A percentile compares a stretch with the other conserved stretches of the same genome.
Conservation (phyloP, 2,113 vertebrate genomes). For the Chiloscyllium plagiosum region DNA sequence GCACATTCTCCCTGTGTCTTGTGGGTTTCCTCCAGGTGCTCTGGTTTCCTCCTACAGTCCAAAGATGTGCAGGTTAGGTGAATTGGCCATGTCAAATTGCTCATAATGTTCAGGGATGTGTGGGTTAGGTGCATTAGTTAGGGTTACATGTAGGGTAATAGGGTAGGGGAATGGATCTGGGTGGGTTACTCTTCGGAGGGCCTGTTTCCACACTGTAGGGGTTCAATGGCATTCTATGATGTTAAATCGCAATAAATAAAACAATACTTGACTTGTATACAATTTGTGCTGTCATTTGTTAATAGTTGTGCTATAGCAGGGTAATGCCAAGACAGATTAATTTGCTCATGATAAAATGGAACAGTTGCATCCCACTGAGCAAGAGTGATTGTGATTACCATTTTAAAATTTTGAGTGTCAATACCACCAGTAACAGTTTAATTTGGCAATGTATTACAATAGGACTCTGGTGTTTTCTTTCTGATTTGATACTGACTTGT, state of each 20-base stretch:
- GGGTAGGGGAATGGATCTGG: too few species aligned
- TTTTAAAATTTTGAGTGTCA: background rate
- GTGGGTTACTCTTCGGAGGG: too few species aligned
- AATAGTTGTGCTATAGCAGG: background rate
- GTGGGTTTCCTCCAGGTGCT: too few species aligned
- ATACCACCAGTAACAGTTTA: background rate
- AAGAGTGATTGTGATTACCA: slow-evolving; percentile 10
- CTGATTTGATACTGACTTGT: slow-evolving; percentile 2
- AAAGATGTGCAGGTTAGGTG: too few species aligned
- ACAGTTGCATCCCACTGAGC: background rate
- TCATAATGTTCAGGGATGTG: too few species aligned
- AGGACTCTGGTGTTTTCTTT: background rate
- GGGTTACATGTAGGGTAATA: too few species aligned
- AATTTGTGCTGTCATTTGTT: background rate
- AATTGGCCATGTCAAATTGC: too few species aligned
- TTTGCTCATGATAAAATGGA: background rate
- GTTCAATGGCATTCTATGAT: too few species aligned
- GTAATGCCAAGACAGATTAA: background rate
- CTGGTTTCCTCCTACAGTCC: too few species aligned
- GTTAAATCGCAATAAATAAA: background rate
- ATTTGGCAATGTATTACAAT: background rate
- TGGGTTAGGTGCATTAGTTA: too few species aligned
- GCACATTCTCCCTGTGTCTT: too few species aligned
- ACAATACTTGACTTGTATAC: background rate
- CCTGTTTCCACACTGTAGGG: too few species aligned